Conservation (phyloP, 2,888 invertebrate genomes). For the Zeuzera pyrina region DNA sequence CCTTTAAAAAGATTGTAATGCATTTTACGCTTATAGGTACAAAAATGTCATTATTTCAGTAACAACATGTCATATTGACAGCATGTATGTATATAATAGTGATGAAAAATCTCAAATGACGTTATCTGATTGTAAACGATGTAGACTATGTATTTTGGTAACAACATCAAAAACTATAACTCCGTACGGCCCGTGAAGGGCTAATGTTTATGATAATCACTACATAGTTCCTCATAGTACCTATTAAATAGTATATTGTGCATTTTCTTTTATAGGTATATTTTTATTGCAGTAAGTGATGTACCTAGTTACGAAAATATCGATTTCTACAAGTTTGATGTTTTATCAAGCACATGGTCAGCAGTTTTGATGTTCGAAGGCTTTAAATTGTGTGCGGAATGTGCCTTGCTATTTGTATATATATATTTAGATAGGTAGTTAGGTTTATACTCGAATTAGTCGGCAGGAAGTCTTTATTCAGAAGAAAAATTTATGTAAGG, state of each 20-base stretch:
- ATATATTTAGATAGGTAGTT: constrained; percentile 48
- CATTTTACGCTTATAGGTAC: too few relatives aligned
- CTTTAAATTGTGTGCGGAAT: constrained; percentile 71
- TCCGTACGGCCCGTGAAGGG: constrained; percentile 17
- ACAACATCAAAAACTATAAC: constrained; percentile 58
- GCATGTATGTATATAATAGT: too few relatives aligned
- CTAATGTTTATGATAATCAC: constrained; percentile 40
- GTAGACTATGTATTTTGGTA: constrained; percentile 65
- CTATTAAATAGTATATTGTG: constrained; percentile 70
- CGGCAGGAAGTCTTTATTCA: constrained; percentile 70
- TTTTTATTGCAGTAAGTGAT: constrained; percentile 61
- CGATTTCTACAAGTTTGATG: too few relatives aligned
- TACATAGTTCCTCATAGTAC: constrained; percentile 72
- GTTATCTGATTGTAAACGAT: constrained; percentile 37
- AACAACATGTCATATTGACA: too few relatives aligned
- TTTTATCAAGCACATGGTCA: constrained; percentile 63
- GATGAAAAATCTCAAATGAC: constrained; percentile 47
- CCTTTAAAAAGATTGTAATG: too few relatives aligned
- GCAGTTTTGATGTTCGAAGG: constrained; percentile 50
- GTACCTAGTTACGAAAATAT: too few relatives aligned
- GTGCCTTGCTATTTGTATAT: constrained; percentile 73
- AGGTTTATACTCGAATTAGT: constrained; percentile 72
- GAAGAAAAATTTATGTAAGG: constrained; percentile 64
- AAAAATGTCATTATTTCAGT: too few relatives aligned
- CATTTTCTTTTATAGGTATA: constrained; percentile 63